Evolutionary conservation across 2,797 vertebrate species (phyloP).

Genomic region (Halcyon badia): DNA sequence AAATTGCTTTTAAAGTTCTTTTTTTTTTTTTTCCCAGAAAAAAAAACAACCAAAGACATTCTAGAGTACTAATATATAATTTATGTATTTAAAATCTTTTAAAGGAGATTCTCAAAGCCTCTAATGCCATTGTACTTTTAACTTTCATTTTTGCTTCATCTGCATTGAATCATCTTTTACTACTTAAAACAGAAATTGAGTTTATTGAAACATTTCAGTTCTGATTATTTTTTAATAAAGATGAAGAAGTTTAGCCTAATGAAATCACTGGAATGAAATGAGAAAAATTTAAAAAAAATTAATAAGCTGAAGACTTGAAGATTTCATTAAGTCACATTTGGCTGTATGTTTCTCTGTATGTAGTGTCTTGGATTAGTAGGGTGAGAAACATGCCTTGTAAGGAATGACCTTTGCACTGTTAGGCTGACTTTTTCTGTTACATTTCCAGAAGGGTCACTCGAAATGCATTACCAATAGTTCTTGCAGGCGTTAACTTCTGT

Average conservation of each 20-base stretch:
- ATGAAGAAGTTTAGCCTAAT: slow-evolving; percentile 72
- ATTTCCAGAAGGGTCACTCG: slow-evolving; percentile 7
- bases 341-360: background rate
- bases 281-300: slow-evolving; percentile 57
- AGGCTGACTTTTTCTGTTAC: background rate
- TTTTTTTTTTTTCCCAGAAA: background rate
- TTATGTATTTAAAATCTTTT: slow-evolving; percentile 48
- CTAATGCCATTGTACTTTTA: slow-evolving; percentile 43
- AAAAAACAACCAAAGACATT: slow-evolving; percentile 16
- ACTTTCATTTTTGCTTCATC: slow-evolving; percentile 72
- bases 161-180: slow-evolving; percentile 57
- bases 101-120: slow-evolving; percentile 48
- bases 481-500: background rate
- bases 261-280: slow-evolving; percentile 71
- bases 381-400: slow-evolving; percentile 28
- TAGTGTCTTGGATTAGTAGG: slow-evolving; percentile 11
- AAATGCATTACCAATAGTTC: background rate
- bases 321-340: slow-evolving; percentile 49
- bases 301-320: slow-evolving; percentile 61
- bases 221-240: slow-evolving; percentile 75
- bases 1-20: background rate
- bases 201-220: slow-evolving; percentile 76
- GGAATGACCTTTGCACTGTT: slow-evolving; percentile 27
- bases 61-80: slow-evolving; percentile 30
- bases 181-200: slow-evolving; percentile 66